Base-by-base conservation (phyloP, 1,140 invertebrate genomes). In the Druon quercuslanigerum region DNA sequence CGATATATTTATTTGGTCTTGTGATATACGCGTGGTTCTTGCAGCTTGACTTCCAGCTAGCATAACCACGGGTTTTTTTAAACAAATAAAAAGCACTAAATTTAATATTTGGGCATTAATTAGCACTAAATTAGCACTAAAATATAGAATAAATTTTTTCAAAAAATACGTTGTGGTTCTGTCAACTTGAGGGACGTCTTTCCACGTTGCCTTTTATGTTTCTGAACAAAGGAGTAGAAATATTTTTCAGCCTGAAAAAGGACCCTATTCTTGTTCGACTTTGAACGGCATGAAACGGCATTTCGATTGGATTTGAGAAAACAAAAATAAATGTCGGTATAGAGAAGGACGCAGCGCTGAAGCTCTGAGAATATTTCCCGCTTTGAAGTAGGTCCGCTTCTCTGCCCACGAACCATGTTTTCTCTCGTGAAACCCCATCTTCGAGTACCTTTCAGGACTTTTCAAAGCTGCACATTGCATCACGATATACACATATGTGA, bases 301-400 rank as follows among this genome's bases (percentile, higher is more conserved):
- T 72, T 19, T 40, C 76, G 70, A 80, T 80, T 75, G 74, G 74
- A 80, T 80, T 80, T 78, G 66, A 70, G 71, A 52, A 71, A 78
- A 74, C 80, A 75, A 71, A 79, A 82, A 76, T 77, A 82, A 82
- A 79, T 73, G 75, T 77, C 77, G 73, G 56, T 56, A 75, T 72
- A 76, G 20, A 73, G 74, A 76, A 73, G 52, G 50, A 73, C 20
- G 78, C 74, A 70, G 76, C 76, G 70, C 50, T 50, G 71, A 71
- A 74, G 74, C 54, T 78, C 74, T 72, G 79, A 74, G 72, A 76
- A 76, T 75, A 51, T 76, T 76, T 78, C 71, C 76, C 73, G 72
- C 79, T 78, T 81, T 78, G 74, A 78, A 60, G 76, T 50, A 50
- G 73, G 56, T 50, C 20, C 60, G 74, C 71, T 40, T 50, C 71